These are phyloP conservation scores for Halcyon leucocephala DNA, from an alignment of 2,797 vertebrate genomes.

Conservation along the genomic window DNA sequence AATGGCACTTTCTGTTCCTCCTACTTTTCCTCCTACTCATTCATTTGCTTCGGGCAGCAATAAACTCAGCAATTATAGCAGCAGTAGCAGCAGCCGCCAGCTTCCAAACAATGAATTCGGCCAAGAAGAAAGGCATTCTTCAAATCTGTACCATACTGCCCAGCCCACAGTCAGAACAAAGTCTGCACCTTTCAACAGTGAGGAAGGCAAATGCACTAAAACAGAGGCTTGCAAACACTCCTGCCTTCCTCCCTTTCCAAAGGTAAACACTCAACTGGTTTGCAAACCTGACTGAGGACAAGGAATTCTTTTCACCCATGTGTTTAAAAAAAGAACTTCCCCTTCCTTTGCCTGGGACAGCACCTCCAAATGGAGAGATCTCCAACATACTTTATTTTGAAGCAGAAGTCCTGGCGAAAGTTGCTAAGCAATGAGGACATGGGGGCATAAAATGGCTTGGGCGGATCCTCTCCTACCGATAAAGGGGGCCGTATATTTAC, in stretches of 20 bases:
- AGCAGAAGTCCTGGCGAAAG: neutral
- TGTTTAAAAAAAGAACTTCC: neutral
- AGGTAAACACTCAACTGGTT: neutral
- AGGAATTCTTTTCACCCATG: neutral
- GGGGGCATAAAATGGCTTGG: neutral
- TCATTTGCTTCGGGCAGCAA: constrained; percentile 46
- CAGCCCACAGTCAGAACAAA: constrained; percentile 20
- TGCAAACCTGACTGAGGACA: neutral
- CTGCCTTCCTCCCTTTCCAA: neutral
- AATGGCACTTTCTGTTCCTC: constrained; percentile 51
- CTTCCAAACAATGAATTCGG: neutral
- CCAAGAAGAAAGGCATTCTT: constrained; percentile 8
- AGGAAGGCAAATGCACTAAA: neutral
- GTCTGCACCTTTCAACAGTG: neutral
- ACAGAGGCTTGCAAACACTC: neutral
- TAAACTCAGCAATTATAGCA: constrained; percentile 38
- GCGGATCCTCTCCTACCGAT: neutral
- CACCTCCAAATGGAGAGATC: neutral
- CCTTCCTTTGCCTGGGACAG: neutral
- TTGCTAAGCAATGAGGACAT: neutral
- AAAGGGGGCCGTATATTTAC: neutral
- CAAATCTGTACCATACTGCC: neutral
- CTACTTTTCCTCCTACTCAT: constrained; percentile 57
- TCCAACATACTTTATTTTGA: neutral
- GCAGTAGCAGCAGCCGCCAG: neutral